Evolutionary conservation across 2,113 vertebrate species (phyloP), one percentile per base, ranked within the genome.

Genomic region (Setophaga kirtlandii): DNA sequence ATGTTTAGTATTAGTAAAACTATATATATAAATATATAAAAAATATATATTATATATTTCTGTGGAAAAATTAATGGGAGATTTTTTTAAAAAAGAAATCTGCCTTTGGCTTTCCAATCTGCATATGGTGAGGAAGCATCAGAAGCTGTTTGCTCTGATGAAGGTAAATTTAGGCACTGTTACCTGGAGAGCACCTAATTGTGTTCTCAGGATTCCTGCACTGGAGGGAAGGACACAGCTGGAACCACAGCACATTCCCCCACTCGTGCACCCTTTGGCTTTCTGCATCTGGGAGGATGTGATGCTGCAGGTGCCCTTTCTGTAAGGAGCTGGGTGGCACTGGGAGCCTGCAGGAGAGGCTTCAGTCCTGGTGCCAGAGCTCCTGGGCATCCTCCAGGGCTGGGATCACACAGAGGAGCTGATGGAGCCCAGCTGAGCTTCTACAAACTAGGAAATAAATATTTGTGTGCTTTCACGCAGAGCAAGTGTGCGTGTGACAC

Each of bases 1-100:
- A 95, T 95, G 94, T 90, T 86, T 95, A 91, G 75, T 94, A 90
- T 81, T 78, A 78, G 80, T 80, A 91, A 89, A 93, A 88, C 67
- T 44, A 53, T 37, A 83, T 56, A 49, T 56, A 78, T 85, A 64
- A 77, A 67, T 35, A 55, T 53, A 53, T 31, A 20, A 30, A 22
- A 56, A 41, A 39, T 70, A 39, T 60, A 92, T 65, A 68, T 19
- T 67, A 52, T 76, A 90, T 95, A 78, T 91, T 95, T 68, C 83
- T 92, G 92, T 91, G 89, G 83, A 88, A 86, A 60, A 58, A 31
- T 4, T 56, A 95, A 65, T 21, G 42, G 62, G 46, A 76, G 59
- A 64, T 52, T 86, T 91, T 93, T 83, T 55, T 31, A 4, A 42
- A 56, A 56, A 85, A 90, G 74, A 84, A 82, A 59, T 94, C 68